These are phyloP conservation scores for Helobdella robusta DNA, from an alignment of 2,888 invertebrate species.

Conservation along the genomic window DNA sequence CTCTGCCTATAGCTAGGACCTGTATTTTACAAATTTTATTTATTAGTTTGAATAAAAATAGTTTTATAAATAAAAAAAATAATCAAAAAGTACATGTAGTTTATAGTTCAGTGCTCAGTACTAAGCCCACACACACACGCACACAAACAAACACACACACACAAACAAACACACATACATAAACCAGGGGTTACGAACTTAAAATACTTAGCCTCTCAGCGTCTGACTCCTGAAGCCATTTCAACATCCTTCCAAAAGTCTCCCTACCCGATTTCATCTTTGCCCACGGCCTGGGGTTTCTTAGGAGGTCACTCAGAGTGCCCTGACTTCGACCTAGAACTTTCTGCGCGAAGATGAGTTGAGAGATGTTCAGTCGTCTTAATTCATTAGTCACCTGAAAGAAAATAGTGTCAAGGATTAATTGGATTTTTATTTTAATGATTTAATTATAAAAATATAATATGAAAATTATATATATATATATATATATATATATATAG, in stretches of 20 bases:
- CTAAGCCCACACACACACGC: too few relatives aligned
- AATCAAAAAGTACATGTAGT: too few relatives aligned
- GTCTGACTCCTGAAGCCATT: slow-evolving; percentile 26
- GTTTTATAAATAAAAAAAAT: too few relatives aligned
- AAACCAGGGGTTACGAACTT: too few relatives aligned
- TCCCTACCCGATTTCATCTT: slow-evolving; percentile 26
- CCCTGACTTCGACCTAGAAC: slow-evolving; percentile 26
- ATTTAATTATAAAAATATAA: neutral
- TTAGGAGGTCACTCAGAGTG: slow-evolving; percentile 24
- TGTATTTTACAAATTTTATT: too few relatives aligned
- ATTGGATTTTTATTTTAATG: neutral
- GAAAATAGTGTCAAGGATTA: neutral
- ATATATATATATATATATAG: too few relatives aligned
- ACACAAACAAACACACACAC: too few relatives aligned
- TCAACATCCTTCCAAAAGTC: slow-evolving; percentile 24
- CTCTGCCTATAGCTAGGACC: too few relatives aligned
- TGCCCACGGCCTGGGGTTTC: slow-evolving; percentile 26
- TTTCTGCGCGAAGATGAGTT: slow-evolving; percentile 23
- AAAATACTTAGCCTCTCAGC: slow-evolving; percentile 15
- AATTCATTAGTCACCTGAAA: slow-evolving; percentile 21
- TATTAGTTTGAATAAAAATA: too few relatives aligned
- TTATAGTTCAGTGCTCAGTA: too few relatives aligned
- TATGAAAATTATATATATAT: too few relatives aligned
- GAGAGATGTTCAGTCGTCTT: slow-evolving; percentile 20
- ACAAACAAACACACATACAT: too few relatives aligned